phyloP scores from a whole-genome alignment of 1,140 invertebrate genomes.

The Drosophila prosaltans region DNA sequence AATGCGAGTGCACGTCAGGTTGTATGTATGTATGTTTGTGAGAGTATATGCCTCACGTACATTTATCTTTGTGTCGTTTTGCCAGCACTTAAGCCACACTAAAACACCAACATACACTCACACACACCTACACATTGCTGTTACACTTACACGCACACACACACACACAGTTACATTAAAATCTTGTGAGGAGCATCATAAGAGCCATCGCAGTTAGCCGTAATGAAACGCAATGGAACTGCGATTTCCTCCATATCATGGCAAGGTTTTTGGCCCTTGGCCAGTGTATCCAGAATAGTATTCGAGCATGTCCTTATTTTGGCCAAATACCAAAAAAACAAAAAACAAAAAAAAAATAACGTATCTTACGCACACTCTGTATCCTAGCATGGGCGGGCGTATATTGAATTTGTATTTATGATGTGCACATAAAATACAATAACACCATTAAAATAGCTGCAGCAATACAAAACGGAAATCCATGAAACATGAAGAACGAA shows the following conservation, averaged over 20 bases:
- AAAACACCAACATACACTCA: slow-evolving; percentile 51
- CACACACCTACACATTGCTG: slow-evolving; percentile 26
- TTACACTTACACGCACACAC: slow-evolving; percentile 1
- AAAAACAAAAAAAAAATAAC: slow-evolving; percentile 8
- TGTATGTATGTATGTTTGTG: slow-evolving; percentile 11
- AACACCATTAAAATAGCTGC: slow-evolving; percentile 75
- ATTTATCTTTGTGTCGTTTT: slow-evolving; percentile 81
- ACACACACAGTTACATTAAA: slow-evolving; percentile 38
- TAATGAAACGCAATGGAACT: slow-evolving; percentile 79
- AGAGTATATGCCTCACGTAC: slow-evolving; percentile 67
- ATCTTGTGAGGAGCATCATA: slow-evolving; percentile 41
- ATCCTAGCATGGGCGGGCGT: slow-evolving; percentile 27
- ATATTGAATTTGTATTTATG: slow-evolving; percentile 81
- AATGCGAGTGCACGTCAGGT: slow-evolving; percentile 61
- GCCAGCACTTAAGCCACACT: slow-evolving; percentile 77
- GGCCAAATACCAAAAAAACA: slow-evolving; percentile 14
- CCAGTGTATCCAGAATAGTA: slow-evolving; percentile 22
- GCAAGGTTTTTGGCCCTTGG: slow-evolving; percentile 39
- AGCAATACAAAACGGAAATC: slow-evolving; percentile 29
- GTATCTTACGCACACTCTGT: slow-evolving; percentile 36
- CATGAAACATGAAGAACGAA: not conserved
- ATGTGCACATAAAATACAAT: slow-evolving; percentile 78
- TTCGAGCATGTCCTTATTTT: slow-evolving; percentile 28
- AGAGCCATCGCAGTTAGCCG: slow-evolving; percentile 66
- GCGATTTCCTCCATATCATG: slow-evolving; percentile 54